Base-by-base conservation (phyloP, 1,140 invertebrate species). In the Drosophila guanche region DNA sequence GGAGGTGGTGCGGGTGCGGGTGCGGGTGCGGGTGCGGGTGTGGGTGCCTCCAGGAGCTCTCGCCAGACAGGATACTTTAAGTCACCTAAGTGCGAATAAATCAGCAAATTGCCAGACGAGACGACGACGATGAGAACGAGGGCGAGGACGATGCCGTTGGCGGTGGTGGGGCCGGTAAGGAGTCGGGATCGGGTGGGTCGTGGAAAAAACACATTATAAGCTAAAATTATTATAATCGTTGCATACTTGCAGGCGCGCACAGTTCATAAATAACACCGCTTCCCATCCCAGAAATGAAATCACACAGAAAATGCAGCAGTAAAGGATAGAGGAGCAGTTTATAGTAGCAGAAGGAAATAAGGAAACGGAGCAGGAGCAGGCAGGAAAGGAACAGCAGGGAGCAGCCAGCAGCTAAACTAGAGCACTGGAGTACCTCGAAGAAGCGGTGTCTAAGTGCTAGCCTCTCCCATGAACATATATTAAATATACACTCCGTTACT, bases 141-240 rank as follows among this genome's bases (percentile, higher is more conserved):
- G 14, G 14, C n/a, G 22, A 61, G 10, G 14, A 20, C n/a, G 27
- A 40, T 3, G 37, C 6, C 12, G n/a, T 16, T 4, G 22, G 20
- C 2, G 12, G 14, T 3, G 8, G 12, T 5, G 22, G 2, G 14
- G 37, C 2, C 12, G 8, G 6, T 1, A 14, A 23, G 10, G 29
- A 41, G 20, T 3, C 20, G 37, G 55, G 50, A 20, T 20, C 4
- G 33, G 10, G 33, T 37, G 33, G 40, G 61, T 55, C 33, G 66
- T 59, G 47, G 20, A 60, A 60, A 79, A 79, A 79, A 76, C 77
- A 79, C 77, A 79, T 79, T 79, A 79, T 79, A 75, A 80, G 77
- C 77, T 79, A 76, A 79, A 79, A 78, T 79, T 79, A 79, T 79
- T 79, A 79, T 79, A 79, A 79, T 79, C 77, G 77, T 61, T 79